Evolutionary conservation across 37 sponge, comb jelly and placozoan species (phyloP).

Genomic region (Ephydatia muelleri): DNA sequence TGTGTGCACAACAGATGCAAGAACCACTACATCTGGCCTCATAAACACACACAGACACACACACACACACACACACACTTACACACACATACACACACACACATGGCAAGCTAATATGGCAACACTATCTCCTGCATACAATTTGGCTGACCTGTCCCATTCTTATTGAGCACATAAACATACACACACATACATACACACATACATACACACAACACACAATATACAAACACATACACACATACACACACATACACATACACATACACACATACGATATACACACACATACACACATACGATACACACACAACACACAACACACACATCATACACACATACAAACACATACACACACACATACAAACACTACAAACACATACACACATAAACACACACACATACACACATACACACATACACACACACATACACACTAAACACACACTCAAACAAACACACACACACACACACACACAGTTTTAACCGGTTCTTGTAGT

Average conservation of each 20-base stretch:
- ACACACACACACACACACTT: not conserved
- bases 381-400: conserved; percentile 4
- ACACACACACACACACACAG: conserved; percentile 68
- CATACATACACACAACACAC: not conserved
- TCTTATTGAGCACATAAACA: not conserved
- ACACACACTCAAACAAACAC: too few relatives aligned
- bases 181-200: not conserved
- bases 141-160: not conserved
- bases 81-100: not conserved
- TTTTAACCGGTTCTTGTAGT: conserved; percentile 49
- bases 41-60: not conserved
- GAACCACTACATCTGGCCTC: not conserved
- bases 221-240: not conserved
- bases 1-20: not conserved
- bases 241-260: not conserved
- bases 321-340: conserved; percentile 52
- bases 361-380: not conserved
- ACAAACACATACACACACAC: conserved; percentile 69
- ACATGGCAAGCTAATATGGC: not conserved
- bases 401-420: not conserved
- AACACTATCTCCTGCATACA: not conserved
- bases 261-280: not conserved
- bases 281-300: conserved; percentile 16
- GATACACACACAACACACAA: not conserved
- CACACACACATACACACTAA: conserved; percentile 19